phyloP scores from a whole-genome alignment of 1,140 invertebrate genomes.

The Diabrotica undecimpunctata region DNA sequence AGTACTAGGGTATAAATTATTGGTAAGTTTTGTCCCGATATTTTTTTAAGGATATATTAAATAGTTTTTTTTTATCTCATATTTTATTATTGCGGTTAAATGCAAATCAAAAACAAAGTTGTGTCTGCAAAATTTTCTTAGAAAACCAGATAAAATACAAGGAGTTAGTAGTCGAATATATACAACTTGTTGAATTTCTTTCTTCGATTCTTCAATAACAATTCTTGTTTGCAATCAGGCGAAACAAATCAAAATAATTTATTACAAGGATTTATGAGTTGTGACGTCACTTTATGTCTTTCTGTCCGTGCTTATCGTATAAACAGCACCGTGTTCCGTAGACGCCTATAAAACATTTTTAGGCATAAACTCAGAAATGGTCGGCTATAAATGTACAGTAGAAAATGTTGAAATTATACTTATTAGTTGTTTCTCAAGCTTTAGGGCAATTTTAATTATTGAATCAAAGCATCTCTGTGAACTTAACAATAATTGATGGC shows the following conservation, averaged over 20 bases:
- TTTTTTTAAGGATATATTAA: too few relatives aligned
- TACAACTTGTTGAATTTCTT: not conserved
- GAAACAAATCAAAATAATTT: slow-evolving; percentile 37
- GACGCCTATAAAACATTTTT: slow-evolving; percentile 20
- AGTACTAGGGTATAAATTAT: too few relatives aligned
- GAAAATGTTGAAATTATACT: slow-evolving; percentile 17
- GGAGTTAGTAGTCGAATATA: not conserved
- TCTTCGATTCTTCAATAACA: slow-evolving; percentile 9
- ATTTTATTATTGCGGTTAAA: too few relatives aligned
- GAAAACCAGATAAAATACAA: not conserved
- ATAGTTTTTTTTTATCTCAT: too few relatives aligned
- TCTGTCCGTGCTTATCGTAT: slow-evolving; percentile 34
- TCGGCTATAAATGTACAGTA: slow-evolving; percentile 17
- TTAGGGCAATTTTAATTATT: slow-evolving; percentile 17
- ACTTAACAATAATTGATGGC: slow-evolving; percentile 12
- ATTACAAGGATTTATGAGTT: slow-evolving; percentile 32
- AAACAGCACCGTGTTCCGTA: slow-evolving; percentile 25
- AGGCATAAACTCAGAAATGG: slow-evolving; percentile 19
- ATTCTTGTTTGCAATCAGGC: slow-evolving; percentile 34
- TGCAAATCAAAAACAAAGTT: too few relatives aligned
- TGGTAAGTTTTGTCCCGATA: too few relatives aligned
- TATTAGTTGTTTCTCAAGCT: slow-evolving; percentile 21
- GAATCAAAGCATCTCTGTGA: slow-evolving; percentile 7
- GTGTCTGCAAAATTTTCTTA: too few relatives aligned
- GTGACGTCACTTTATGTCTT: slow-evolving; percentile 35